Percentiles rank a stretch among this genome's conserved stretches.
These are phyloP conservation scores for Synergus gifuensis DNA, from an alignment of 2,888 invertebrate species.

Conservation along the genomic window DNA sequence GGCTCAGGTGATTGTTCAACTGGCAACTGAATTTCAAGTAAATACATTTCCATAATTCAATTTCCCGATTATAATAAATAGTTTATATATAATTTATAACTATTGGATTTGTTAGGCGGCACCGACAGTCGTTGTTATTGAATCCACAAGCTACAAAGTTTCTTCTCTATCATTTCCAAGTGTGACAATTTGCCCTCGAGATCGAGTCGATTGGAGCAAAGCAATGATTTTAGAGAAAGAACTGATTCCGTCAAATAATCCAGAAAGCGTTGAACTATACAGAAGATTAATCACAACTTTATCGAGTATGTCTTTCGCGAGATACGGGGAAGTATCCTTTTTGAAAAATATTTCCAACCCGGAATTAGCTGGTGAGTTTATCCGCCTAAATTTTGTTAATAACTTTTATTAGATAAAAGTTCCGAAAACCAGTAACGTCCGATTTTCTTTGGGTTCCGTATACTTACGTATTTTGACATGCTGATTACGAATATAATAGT, in stretches of 20 bases:
- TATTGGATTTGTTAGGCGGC: slow-evolving; percentile 46
- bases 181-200: slow-evolving; percentile 67
- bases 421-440: too few species aligned
- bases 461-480: too few species aligned
- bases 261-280: not conserved
- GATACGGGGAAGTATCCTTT: not conserved
- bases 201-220: slow-evolving; percentile 65
- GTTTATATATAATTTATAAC: not conserved
- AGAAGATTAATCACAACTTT: not conserved
- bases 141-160: slow-evolving; percentile 63
- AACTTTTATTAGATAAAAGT: not conserved
- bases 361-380: not conserved
- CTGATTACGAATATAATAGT: too few species aligned
- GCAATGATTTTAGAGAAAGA: slow-evolving; percentile 49
- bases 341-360: not conserved
- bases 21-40: slow-evolving; percentile 43
- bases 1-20: slow-evolving; percentile 21
- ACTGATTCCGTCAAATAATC: slow-evolving; percentile 41
- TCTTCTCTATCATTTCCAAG: slow-evolving; percentile 67
- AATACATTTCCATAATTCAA: not conserved
- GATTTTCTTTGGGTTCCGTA: too few species aligned
- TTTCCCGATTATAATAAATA: not conserved
- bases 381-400: not conserved
- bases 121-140: slow-evolving; percentile 63
- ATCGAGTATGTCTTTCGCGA: not conserved